phyloP scores from a whole-genome alignment of 92 coral and sea anemone species.

The Zoanthus gigantus region DNA sequence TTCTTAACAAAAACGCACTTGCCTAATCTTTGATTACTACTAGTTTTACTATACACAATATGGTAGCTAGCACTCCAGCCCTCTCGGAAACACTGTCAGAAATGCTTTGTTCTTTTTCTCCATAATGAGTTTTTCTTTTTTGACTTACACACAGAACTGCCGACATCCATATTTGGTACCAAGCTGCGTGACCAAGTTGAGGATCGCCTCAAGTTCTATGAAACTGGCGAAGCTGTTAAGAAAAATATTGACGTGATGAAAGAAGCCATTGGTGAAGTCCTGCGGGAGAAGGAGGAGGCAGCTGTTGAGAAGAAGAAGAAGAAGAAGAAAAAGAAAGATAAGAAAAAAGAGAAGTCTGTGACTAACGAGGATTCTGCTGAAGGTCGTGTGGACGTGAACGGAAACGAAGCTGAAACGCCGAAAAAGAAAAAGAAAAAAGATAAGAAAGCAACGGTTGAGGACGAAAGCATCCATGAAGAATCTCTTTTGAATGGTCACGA shows the following conservation, averaged over 20 bases:
- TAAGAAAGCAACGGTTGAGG: conserved; percentile 44
- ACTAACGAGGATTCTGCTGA: conserved; percentile 52
- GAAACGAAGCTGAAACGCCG: conserved; percentile 60
- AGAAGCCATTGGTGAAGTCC: conserved; percentile 89
- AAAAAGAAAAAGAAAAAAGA: conserved; percentile 74
- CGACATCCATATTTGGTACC: conserved; percentile 88
- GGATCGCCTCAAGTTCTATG: conserved; percentile 95
- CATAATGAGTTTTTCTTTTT: neutral
- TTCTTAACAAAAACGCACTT: too few species aligned
- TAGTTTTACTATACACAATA: too few species aligned
- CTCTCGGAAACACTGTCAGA: neutral
- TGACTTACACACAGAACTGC: conserved; percentile 71
- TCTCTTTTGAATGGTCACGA: conserved; percentile 25
- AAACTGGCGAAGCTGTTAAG: conserved; percentile 92
- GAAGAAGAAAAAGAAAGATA: conserved; percentile 93
- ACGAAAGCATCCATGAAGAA: conserved; percentile 50
- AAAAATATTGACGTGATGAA: conserved; percentile 97
- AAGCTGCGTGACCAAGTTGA: conserved; percentile 97
- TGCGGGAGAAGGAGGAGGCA: conserved; percentile 58
- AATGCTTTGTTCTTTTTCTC: neutral
- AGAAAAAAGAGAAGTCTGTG: conserved; percentile 76
- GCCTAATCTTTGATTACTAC: too few species aligned
- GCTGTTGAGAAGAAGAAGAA: conserved; percentile 56
- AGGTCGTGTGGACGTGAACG: conserved; percentile 44
- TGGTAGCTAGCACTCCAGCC: too few species aligned